Evolutionary conservation across 1,140 invertebrate genomes (phyloP).

Genomic region (Olivierus martensii): DNA sequence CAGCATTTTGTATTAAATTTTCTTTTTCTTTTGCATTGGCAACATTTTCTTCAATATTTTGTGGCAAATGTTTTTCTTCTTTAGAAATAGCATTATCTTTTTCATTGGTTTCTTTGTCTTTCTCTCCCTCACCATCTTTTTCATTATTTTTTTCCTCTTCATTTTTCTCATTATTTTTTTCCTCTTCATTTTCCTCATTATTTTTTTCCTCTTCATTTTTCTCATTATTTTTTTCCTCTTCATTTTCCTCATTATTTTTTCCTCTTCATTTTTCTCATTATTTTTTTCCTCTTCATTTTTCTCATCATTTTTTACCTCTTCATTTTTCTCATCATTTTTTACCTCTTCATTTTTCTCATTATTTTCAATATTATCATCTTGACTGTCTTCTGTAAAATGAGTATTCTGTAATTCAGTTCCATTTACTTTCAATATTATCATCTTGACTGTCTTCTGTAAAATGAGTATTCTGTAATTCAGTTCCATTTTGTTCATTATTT

Average conservation of each 20-base stretch:
- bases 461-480: too few species aligned
- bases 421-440: background rate
- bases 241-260: background rate
- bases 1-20: background rate
- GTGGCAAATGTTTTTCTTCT: background rate
- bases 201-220: background rate
- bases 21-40: background rate
- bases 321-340: background rate
- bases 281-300: background rate
- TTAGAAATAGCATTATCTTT: background rate
- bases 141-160: background rate
- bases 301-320: background rate
- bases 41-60: background rate
- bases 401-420: too few species aligned
- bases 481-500: too few species aligned
- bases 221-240: background rate
- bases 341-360: background rate
- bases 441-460: too few species aligned
- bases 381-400: too few species aligned
- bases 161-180: background rate
- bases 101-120: background rate
- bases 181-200: background rate
- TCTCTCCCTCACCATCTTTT: too few species aligned
- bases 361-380: background rate
- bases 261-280: background rate